Evolutionary conservation across 2,113 vertebrate genomes (phyloP).

Genomic region (Nycticryphes semicollaris): DNA sequence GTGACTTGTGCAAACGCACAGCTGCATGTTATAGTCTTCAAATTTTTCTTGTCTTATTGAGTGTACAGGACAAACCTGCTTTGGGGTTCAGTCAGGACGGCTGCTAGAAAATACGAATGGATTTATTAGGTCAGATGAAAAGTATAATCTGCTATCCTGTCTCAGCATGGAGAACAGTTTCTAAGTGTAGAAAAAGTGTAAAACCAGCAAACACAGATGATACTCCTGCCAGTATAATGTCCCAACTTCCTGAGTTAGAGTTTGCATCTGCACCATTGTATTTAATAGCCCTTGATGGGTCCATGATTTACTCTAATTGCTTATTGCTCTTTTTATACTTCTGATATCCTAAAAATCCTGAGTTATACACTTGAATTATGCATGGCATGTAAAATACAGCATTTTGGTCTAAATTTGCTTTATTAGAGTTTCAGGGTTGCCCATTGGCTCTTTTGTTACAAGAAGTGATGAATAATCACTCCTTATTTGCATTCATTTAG

Average conservation of each 20-base stretch:
- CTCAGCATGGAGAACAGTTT: neutral
- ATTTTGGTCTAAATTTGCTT: neutral
- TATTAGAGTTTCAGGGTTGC: slow-evolving; percentile 1
- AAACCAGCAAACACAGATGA: neutral
- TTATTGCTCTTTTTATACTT: slow-evolving; percentile 11
- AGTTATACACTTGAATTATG: slow-evolving; percentile 29
- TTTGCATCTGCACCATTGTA: neutral
- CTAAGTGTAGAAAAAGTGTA: neutral
- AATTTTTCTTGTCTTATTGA: neutral
- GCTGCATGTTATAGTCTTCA: neutral
- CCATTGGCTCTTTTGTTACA: neutral
- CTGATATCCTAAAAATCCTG: neutral
- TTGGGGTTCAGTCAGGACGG: neutral
- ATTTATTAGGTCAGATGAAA: neutral
- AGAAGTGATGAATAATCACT: slow-evolving; percentile 46
- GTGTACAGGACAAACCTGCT: neutral
- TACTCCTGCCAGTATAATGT: neutral
- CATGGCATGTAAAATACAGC: neutral
- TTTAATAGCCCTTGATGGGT: slow-evolving; percentile 18
- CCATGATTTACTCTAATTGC: neutral
- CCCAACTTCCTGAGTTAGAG: neutral
- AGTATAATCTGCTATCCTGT: neutral
- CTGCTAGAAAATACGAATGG: neutral
- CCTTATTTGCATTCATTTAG: slow-evolving; percentile 33
- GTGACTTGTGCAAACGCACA: neutral